Evolutionary conservation across 2,797 vertebrate species (phyloP), one percentile per base, ranked within the genome.

Genomic region (Coccyzus lansbergi): DNA sequence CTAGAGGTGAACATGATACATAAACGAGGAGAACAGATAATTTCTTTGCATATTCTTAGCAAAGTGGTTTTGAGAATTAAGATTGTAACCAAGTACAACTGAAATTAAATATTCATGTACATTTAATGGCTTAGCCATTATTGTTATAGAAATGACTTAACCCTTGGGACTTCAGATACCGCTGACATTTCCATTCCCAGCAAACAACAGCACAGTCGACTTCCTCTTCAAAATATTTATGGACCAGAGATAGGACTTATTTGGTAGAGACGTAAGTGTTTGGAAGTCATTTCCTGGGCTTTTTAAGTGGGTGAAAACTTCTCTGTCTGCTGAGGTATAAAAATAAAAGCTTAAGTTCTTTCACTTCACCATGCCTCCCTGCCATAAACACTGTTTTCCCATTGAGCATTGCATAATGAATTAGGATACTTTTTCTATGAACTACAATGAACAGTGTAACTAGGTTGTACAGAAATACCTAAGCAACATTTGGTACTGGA

Each of bases 61-160:
- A 74, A 92, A 95, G 55, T 78, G 52, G 19, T 76, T 94, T 93
- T 88, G 84, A 69, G 70, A 86, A 67, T 94, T 92, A 90, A 80
- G 80, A 29, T 63, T 86, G 74, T 44, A 84, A 71, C 75, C 62
- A 87, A 90, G 64, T 92, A 77, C 56, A 81, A 34, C 38, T 68
- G 62, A 58, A 91, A 87, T 95, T 56, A 94, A 92, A 91, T 86
- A 92, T 89, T 95, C 62, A 88, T 94, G 76, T 85, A 56, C n/a
- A n/a, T 87, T 83, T 94, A 95, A 95, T 87, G 83, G 69, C 49
- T 72, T 89, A 69, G 63, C 91, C 62, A 80, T 91, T 93, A 85
- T 71, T 93, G 51, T 89, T 89, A 65, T 28, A 78, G 79, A 80
- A 86, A 51, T 86, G 0, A 55, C 78, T 83, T 89, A 93, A 83